Evolutionary conservation across 2,888 invertebrate species (phyloP).

Genomic region (Archaeoteleia sp.): DNA sequence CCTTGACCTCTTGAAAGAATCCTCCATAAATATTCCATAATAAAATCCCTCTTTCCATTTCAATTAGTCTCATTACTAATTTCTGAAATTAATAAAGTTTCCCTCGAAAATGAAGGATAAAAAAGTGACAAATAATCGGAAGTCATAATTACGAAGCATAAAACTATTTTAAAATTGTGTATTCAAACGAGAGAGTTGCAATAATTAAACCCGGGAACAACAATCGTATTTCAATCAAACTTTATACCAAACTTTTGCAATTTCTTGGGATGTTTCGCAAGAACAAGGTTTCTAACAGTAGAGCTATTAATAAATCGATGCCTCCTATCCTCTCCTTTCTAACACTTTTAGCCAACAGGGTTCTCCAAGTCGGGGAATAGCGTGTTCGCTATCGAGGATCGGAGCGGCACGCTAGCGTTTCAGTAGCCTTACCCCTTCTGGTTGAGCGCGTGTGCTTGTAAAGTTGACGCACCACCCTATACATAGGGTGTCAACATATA

Average conservation of each 20-base stretch:
- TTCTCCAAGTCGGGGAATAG: slow-evolving; percentile 11
- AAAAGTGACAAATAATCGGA: too few species aligned
- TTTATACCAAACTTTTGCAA: slow-evolving; percentile 15
- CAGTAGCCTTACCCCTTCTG: slow-evolving; percentile 7
- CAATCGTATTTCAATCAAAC: slow-evolving; percentile 13
- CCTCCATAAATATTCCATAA: too few species aligned
- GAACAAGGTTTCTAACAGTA: not conserved
- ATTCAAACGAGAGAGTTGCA: too few species aligned
- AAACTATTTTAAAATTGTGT: too few species aligned
- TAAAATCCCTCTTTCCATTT: too few species aligned
- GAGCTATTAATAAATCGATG: slow-evolving; percentile 26
- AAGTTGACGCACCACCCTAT: slow-evolving; percentile 15
- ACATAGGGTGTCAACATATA: too few species aligned
- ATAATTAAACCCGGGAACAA: too few species aligned
- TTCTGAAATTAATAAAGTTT: too few species aligned
- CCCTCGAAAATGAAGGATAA: too few species aligned
- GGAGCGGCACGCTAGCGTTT: slow-evolving; percentile 31
- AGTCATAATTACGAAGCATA: too few species aligned
- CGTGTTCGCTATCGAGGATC: slow-evolving; percentile 33
- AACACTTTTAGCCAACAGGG: slow-evolving; percentile 10
- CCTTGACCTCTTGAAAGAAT: too few species aligned
- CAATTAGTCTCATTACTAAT: too few species aligned
- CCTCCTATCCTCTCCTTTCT: slow-evolving; percentile 8
- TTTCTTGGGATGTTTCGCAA: slow-evolving; percentile 10
- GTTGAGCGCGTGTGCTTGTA: slow-evolving; percentile 6